Base-by-base conservation (phyloP, 2,888 invertebrate species). In the Protodeltote pygarga region DNA sequence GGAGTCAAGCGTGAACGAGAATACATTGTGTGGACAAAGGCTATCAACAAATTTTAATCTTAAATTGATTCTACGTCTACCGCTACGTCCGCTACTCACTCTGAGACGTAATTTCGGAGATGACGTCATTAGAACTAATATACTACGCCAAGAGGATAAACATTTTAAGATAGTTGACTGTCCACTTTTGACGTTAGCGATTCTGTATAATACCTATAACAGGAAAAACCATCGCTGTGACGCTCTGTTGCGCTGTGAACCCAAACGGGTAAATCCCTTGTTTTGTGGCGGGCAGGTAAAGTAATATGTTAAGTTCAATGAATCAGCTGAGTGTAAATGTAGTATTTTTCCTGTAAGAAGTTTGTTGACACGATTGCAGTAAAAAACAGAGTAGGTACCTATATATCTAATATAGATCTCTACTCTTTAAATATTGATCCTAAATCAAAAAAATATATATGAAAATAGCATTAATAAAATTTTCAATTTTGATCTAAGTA, bases 181-280 rank as follows among this genome's bases (percentile, higher is more conserved):
- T 32, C 20, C 20, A 13, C 20, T 3, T 32, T 4, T 20, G 19
- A 31, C 14, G 15, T 9, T 34, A 35, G 5, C 5, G 5, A 57
- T 13, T 33, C 21, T 23, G 21, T 6, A n/a, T 15, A 16, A 10
- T 11, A n/a, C 13, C n/a, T 15, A 6, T 6, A 4, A 3, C 8
- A 29, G 63, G 63, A 40, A 64, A 65, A 59, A 41, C 47, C 63
- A 29, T 27, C 11, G 15, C 10, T 8, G 5, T 41, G 52, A 50
- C 34, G 38, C 25, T 38, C 15, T 10, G 21, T 19, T 3, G 14
- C 31, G 42, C 41, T 32, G 32, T 27, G 10, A 21, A 11, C 19
- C 23, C 6, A 29, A 27, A 35, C 62, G 53, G 65, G 65, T 54
- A 65, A n/a, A 29, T 64, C 48, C 65, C 65, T 32, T 13, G 28